phyloP scores from a whole-genome alignment of 2,888 invertebrate genomes.

The Limenitis camilla region DNA sequence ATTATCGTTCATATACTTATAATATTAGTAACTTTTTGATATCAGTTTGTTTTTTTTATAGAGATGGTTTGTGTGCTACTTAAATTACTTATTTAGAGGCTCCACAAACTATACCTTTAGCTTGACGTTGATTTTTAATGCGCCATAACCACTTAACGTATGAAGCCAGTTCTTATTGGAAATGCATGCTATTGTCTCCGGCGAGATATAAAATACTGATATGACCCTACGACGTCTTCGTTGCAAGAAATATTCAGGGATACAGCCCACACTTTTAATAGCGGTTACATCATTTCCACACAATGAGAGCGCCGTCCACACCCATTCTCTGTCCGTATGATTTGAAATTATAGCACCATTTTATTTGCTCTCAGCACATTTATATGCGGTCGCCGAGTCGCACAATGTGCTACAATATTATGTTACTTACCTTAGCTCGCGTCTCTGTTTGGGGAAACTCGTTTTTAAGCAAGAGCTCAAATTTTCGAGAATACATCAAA shows the following conservation, averaged over 20 bases:
- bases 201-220: constrained; percentile 73
- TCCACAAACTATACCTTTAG: constrained; percentile 11
- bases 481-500: too few species aligned
- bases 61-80: constrained; percentile 3
- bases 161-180: constrained; percentile 57
- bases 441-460: too few species aligned
- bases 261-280: constrained; percentile 75
- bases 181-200: constrained; percentile 71
- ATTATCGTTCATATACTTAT: too few species aligned
- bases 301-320: constrained; percentile 75
- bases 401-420: constrained; percentile 68
- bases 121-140: constrained; percentile 50
- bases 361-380: constrained; percentile 73
- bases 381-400: constrained; percentile 68
- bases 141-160: constrained; percentile 56
- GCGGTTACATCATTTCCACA: constrained; percentile 75
- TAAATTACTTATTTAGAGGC: constrained; percentile 14
- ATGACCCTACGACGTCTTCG: constrained; percentile 73
- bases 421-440: constrained; percentile 32
- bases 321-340: constrained; percentile 76
- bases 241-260: constrained; percentile 74
- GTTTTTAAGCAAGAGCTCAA: too few species aligned
- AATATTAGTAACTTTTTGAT: too few species aligned
- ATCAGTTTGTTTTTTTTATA: too few species aligned
- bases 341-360: constrained; percentile 75